Evolutionary conservation across 2,113 vertebrate species (phyloP), one percentile per base, ranked within the genome.

Genomic region (Carassius carassius): DNA sequence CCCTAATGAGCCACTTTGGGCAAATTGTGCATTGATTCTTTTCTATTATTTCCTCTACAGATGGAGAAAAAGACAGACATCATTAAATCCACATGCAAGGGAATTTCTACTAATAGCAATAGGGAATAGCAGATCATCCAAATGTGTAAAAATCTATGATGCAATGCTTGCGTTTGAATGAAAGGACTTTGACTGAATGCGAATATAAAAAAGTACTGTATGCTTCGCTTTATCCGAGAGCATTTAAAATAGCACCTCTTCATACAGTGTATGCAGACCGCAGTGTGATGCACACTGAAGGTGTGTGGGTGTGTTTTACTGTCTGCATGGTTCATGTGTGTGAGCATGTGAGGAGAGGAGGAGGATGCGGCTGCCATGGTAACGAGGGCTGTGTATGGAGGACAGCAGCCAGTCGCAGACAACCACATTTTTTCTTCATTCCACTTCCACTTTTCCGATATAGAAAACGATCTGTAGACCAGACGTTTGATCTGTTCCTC

Each of bases 291-390:
- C 78, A 41, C 77, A 29, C 85, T 29, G 41, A 82, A 62, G 25
- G 78, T 85, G 83, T 82, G 78, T 82, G 79, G 65, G 80, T 83
- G 83, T 51, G 35, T 87, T 87, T 73, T 35, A 49, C 74, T 49
- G 70, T 84, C 63, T 87, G 75, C 54, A 60, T 72, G 72, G 62
- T 32, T 85, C 69, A 84, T 84, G 78, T 85, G 83, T 56, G 91
- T 58, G 47, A 70, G 58, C n/a, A 84, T 41, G 47, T 84, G 72
- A 88, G 91, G 41, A 47, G 89, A 85, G 90, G 78, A 81, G 92
- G 25, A 44, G 89, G 88, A 89, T 94, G 96, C 93, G 94, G 96
- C 96, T 96, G 92, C 95, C 94, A 96, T 96, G 95, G 95, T 93
- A 92, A 97, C 91, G 90, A 90, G 25, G 32, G 74, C 88, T 91